Evolutionary conservation across 2,888 invertebrate species (phyloP), one percentile per base, ranked within the genome.

Genomic region (Amphipoea lucens): DNA sequence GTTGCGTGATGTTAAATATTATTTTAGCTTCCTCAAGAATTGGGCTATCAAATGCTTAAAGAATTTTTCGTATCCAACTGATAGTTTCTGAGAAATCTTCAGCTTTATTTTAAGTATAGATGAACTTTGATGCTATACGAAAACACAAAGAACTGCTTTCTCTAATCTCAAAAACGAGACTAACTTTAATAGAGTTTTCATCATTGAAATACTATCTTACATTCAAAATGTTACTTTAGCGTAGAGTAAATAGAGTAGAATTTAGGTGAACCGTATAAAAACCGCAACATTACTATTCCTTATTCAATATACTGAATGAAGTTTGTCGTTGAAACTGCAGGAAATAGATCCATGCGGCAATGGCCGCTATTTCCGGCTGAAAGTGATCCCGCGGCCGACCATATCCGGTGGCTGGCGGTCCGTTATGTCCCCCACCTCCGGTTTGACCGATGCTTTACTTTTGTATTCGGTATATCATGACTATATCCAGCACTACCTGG

Each of bases 341-440:
- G 94, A 94, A 94, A 93, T 94, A 91, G 93, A 92, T 92, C 91
- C 90, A 90, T 89, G 92, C 91, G 91, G 91, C 90, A 91, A 92
- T 92, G 90, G 91, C 89, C 87, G 88, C 90, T 87, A 90, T 91
- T 92, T 94, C 93, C 94, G 93, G 92, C 91, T 90, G 90, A 89
- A 91, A 91, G 92, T 92, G 93, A 93, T 93, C 92, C 93, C 86
- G 92, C 76, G 92, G 92, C 86, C 81, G 82, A 83, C 87, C 88
- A 85, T 91, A 87, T 93, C 93, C 92, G 93, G 90, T 90, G 74
- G 83, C 84, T 87, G 89, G 88, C 88, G 90, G 89, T 92, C 90
- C 89, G 92, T 92, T 92, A 91, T 91, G 90, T 87, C 86, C 73
- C 88, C 85, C 84, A 79, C 83, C 89, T 92, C 93, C 93, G 91